Conservation (phyloP, 2,113 vertebrate species). For the Psophia crepitans region DNA sequence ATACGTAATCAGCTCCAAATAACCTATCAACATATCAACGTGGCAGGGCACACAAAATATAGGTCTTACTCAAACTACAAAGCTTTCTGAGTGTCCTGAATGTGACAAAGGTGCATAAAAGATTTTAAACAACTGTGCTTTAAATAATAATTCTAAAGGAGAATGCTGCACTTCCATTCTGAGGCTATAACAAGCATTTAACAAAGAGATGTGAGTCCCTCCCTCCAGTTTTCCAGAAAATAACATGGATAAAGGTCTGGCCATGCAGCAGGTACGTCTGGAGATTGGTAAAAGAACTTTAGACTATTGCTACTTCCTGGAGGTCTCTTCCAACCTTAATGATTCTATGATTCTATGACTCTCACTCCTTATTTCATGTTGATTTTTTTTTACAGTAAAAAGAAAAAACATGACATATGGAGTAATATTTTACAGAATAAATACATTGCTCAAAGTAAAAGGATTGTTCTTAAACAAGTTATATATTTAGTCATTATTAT, state of each 20-base stretch:
- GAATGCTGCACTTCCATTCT: rapidly evolving
- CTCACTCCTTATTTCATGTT: background rate
- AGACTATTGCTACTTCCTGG: background rate
- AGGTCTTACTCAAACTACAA: background rate
- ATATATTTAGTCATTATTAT: background rate
- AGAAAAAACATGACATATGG: background rate
- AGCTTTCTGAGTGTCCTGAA: background rate
- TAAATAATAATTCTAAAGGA: background rate
- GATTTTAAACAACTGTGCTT: background rate
- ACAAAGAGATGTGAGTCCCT: background rate
- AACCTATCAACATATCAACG: background rate
- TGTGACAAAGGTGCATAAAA: background rate
- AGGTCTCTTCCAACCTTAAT: no score
- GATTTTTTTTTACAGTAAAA: background rate
- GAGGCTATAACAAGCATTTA: background rate
- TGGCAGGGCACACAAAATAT: background rate
- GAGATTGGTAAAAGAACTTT: background rate
- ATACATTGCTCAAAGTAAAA: background rate
- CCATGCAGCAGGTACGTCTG: background rate
- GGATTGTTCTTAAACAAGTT: background rate
- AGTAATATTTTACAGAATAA: background rate
- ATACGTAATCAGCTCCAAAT: background rate
- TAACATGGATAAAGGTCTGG: background rate
- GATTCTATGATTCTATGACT: no score
- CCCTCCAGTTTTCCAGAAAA: background rate